Evolutionary conservation across 2,113 vertebrate genomes (phyloP).

Genomic region (Onychostoma macrolepis): DNA sequence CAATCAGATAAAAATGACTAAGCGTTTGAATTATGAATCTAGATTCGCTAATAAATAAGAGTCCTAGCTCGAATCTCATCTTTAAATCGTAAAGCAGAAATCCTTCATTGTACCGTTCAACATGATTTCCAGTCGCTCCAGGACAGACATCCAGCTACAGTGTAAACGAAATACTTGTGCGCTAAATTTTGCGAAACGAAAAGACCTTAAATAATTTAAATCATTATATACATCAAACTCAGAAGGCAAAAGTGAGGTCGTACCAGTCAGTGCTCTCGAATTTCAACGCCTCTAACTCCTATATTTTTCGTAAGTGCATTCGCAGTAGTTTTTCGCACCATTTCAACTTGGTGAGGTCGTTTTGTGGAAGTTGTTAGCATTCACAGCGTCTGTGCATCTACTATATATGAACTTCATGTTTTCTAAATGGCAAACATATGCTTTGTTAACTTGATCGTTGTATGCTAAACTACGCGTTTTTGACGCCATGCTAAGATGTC

Average conservation of each 20-base stretch:
- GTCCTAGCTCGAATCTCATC: not conserved
- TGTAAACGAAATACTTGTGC: slow-evolving; percentile 62
- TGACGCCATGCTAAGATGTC: slow-evolving; percentile 53
- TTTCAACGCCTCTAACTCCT: not conserved
- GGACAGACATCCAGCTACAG: slow-evolving; percentile 39
- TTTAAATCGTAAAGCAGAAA: not conserved
- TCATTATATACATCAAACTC: slow-evolving; percentile 70
- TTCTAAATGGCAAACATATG: slow-evolving; percentile 44
- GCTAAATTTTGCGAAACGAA: slow-evolving; percentile 66
- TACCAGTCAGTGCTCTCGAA: slow-evolving; percentile 59
- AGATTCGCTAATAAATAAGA: slow-evolving; percentile 5
- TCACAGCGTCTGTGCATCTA: slow-evolving; percentile 31
- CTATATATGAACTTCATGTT: slow-evolving; percentile 11
- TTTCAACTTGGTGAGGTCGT: slow-evolving; percentile 32
- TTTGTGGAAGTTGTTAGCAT: slow-evolving; percentile 46
- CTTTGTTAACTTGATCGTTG: slow-evolving; percentile 26
- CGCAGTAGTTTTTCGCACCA: not conserved
- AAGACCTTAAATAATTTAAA: slow-evolving; percentile 76
- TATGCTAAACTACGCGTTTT: slow-evolving; percentile 34
- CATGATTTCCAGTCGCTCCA: slow-evolving; percentile 30
- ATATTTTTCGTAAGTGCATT: slow-evolving; percentile 6
- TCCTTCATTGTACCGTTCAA: not conserved
- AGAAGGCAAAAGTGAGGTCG: slow-evolving; percentile 69
- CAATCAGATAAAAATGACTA: not conserved
- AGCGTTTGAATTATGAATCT: not conserved